A percentile compares a stretch with the other conserved stretches of the same genome.
These are phyloP conservation scores for Lonchura striata DNA, from an alignment of 2,113 vertebrate genomes.

Conservation along the genomic window DNA sequence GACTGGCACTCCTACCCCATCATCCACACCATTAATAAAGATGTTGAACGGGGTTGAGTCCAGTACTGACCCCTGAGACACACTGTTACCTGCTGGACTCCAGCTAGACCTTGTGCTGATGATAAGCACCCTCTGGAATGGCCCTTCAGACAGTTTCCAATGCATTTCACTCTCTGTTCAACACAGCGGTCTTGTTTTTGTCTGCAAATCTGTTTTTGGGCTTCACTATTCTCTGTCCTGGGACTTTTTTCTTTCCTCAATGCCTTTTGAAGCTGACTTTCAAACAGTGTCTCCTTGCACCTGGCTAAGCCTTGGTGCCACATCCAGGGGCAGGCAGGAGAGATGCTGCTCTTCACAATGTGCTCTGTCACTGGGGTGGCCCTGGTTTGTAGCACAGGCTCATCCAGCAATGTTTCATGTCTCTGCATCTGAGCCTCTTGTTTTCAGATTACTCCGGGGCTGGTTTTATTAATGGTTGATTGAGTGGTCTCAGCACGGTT, in stretches of 20 bases:
- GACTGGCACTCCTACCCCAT: not conserved
- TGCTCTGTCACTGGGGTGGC: not conserved
- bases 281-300: not conserved
- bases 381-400: not conserved
- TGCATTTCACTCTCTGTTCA: not conserved
- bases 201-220: not conserved
- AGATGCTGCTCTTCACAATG: not conserved
- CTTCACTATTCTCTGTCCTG: not conserved
- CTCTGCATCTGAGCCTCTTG: not conserved
- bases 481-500: conserved; percentile 47
- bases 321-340: not conserved
- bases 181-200: not conserved
- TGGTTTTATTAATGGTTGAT: conserved; percentile 28
- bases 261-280: not conserved
- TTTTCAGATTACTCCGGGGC: not conserved
- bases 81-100: not conserved
- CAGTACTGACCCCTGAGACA: not conserved
- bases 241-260: not conserved
- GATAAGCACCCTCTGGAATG: not conserved
- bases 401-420: not conserved
- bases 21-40: not conserved
- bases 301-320: not conserved
- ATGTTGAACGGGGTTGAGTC: not conserved
- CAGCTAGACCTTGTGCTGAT: not conserved
- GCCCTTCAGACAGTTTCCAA: not conserved